Evolutionary conservation across 1,140 invertebrate species (phyloP).

Genomic region (Drosophila pseudoananassae): DNA sequence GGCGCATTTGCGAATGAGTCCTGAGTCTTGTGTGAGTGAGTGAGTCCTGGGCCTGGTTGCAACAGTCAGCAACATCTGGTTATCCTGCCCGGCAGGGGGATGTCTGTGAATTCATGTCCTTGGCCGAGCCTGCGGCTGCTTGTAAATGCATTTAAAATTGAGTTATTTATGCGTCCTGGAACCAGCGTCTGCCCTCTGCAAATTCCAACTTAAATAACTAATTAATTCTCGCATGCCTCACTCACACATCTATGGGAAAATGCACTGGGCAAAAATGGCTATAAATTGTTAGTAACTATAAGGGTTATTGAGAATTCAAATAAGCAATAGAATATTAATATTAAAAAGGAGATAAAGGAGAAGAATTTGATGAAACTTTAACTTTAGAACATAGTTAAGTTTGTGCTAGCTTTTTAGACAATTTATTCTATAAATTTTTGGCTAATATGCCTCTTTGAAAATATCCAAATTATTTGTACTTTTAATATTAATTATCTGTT

Average conservation of each 20-base stretch:
- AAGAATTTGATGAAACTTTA: too few relatives aligned
- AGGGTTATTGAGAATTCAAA: too few relatives aligned
- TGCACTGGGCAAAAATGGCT: neutral
- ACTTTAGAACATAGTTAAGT: too few relatives aligned
- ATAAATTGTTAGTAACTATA: too few relatives aligned
- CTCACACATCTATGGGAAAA: conserved; percentile 3
- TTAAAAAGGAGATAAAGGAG: too few relatives aligned
- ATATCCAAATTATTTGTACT: neutral
- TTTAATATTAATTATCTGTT: neutral
- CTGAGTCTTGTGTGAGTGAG: neutral
- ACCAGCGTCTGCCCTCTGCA: conserved; percentile 20
- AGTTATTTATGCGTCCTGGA: conserved; percentile 74
- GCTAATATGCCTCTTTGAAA: too few relatives aligned
- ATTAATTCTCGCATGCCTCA: conserved; percentile 75
- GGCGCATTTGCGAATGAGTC: conserved; percentile 18
- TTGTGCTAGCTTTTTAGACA: too few relatives aligned
- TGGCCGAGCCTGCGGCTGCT: conserved; percentile 42
- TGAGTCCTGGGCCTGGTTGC: conserved; percentile 41
- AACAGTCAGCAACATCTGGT: conserved; percentile 70
- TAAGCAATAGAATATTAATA: too few relatives aligned
- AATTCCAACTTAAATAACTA: conserved; percentile 82
- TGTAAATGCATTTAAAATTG: conserved; percentile 78
- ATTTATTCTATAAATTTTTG: too few relatives aligned
- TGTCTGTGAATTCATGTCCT: conserved; percentile 35
- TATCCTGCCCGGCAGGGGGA: conserved; percentile 34